phyloP scores from a whole-genome alignment of 2,797 vertebrate species.

The Tiaroga cobitis region DNA sequence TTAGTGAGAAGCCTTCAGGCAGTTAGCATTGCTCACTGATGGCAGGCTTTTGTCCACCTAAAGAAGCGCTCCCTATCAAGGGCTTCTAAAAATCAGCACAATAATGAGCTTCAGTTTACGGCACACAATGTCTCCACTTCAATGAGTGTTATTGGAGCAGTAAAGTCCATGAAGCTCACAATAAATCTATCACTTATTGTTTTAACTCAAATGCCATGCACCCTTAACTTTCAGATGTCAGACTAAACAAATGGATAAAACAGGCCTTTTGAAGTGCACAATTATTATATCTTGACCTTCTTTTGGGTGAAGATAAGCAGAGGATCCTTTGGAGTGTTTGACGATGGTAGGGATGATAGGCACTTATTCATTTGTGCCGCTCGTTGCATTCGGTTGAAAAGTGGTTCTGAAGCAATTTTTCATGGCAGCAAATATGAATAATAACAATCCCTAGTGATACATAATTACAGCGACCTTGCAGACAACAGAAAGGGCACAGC shows the following conservation, averaged over 20 bases:
- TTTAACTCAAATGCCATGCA: conserved; percentile 18
- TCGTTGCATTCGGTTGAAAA: conserved; percentile 51
- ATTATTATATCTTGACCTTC: conserved; percentile 60
- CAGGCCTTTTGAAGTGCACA: conserved; percentile 43
- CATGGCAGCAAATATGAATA: conserved; percentile 58
- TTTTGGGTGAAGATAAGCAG: conserved; percentile 48
- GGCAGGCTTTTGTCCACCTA: conserved; percentile 46
- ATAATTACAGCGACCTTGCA: conserved; percentile 57
- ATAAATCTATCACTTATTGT: conserved; percentile 15
- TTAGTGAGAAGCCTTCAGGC: conserved; percentile 40
- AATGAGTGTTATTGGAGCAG: conserved; percentile 6
- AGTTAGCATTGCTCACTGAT: conserved; percentile 49
- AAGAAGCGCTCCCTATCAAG: conserved; percentile 37
- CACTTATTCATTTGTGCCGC: conserved; percentile 53
- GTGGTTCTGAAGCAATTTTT: conserved; percentile 56
- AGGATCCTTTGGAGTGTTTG: conserved; percentile 47
- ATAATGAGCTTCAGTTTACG: conserved; percentile 14
- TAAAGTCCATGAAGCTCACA: background rate
- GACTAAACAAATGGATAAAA: conserved; percentile 42
- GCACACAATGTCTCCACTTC: conserved; percentile 15
- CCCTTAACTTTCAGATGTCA: conserved; percentile 42
- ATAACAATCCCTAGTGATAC: conserved; percentile 56
- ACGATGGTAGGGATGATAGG: conserved; percentile 50
- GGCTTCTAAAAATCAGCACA: conserved; percentile 48
- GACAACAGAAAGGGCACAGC: conserved; percentile 46